phyloP scores from a whole-genome alignment of 2,888 invertebrate genomes.

The Tipula vernalis region DNA sequence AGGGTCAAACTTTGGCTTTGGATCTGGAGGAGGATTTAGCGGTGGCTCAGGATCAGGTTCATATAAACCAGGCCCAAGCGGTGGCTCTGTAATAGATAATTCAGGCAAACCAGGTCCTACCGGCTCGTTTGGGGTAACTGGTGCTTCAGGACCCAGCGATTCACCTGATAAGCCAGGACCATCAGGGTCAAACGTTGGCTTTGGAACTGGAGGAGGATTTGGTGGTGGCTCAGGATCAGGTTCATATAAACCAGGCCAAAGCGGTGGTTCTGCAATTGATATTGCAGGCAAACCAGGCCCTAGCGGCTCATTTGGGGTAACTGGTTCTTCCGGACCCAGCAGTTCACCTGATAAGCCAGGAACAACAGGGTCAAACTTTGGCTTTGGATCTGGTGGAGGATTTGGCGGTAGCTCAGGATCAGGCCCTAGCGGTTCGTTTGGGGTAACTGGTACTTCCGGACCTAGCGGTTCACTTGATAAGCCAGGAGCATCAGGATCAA shows the following conservation, averaged over 20 bases:
- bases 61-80: too few relatives aligned
- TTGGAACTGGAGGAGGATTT: neutral
- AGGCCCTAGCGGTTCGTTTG: conserved; percentile 1
- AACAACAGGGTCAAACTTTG: too few relatives aligned
- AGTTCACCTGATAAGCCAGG: conserved; percentile 7
- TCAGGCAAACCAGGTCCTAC: neutral
- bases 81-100: neutral
- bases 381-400: neutral
- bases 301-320: conserved; percentile 5
- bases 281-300: neutral
- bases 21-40: neutral
- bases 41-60: neutral
- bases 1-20: too few relatives aligned
- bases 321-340: neutral
- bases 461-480: conserved; percentile 10
- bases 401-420: neutral
- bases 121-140: conserved; percentile 7
- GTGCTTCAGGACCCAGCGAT: neutral
- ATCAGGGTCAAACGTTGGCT: conserved; percentile 13
- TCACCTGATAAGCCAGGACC: conserved; percentile 16
- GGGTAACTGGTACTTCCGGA: neutral
- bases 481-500: conserved; percentile 17
- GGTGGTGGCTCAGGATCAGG: too few relatives aligned
- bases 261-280: neutral
- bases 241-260: too few relatives aligned